These are phyloP conservation scores for Sternarchorhynchus goeldii DNA, from an alignment of 2,797 vertebrate genomes.

Conservation along the genomic window DNA sequence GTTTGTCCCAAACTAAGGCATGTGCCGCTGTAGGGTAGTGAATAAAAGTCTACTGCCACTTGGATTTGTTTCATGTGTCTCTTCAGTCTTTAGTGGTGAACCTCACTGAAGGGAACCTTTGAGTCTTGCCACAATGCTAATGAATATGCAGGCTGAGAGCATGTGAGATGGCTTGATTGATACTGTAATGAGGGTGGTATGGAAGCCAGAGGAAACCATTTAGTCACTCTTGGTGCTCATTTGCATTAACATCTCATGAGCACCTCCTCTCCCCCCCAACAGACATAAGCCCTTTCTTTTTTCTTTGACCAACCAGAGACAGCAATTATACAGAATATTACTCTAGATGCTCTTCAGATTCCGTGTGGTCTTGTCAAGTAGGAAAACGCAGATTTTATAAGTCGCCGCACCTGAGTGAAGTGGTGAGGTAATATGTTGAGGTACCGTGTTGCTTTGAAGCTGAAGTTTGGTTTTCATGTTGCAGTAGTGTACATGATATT, in stretches of 20 bases:
- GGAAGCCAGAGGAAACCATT: conserved; percentile 50
- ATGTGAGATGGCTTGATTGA: conserved; percentile 4
- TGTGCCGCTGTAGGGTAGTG: background rate
- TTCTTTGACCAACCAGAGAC: background rate
- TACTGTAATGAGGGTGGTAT: conserved; percentile 38
- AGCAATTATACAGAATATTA: conserved; percentile 38
- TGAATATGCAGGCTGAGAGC: conserved; percentile 15
- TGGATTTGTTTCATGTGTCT: conserved; percentile 34
- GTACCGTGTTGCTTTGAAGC: background rate
- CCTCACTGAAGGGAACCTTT: background rate
- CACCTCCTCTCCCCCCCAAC: no score
- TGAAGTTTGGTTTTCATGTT: conserved; percentile 42
- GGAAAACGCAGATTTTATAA: conserved; percentile 21
- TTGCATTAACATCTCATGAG: conserved; percentile 34
- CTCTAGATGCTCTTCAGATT: conserved; percentile 33
- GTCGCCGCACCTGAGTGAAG: background rate
- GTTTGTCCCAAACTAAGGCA: background rate
- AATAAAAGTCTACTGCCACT: conserved; percentile 1
- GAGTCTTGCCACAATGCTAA: conserved; percentile 13
- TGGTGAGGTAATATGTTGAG: conserved; percentile 7
- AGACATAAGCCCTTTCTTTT: conserved; percentile 8
- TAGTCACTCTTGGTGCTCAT: conserved; percentile 36
- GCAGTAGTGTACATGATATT: conserved; percentile 61
- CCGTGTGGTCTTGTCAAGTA: conserved; percentile 23
- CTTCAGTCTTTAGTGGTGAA: background rate